Evolutionary conservation across 2,888 invertebrate genomes (phyloP).

Genomic region (Mylabris sibirica): DNA sequence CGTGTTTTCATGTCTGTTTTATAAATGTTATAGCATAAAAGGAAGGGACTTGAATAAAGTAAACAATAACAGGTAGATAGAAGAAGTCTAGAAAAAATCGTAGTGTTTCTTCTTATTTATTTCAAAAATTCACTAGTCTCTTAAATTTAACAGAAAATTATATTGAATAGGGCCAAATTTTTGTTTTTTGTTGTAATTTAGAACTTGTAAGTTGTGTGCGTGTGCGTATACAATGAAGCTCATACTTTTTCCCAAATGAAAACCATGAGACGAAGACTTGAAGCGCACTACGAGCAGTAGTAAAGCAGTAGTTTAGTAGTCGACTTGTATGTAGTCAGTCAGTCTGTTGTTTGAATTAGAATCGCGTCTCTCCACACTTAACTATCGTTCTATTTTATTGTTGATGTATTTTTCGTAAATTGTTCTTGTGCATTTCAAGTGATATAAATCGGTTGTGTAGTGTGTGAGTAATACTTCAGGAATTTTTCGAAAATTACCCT

Average conservation of each 20-base stretch:
- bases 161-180: no score
- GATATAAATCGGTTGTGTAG: conserved; percentile 9
- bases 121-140: no score
- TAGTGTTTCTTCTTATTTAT: no score
- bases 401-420: background rate
- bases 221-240: background rate
- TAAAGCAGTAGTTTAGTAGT: conserved; percentile 4
- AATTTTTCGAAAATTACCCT: conserved; percentile 9
- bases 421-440: conserved; percentile 10
- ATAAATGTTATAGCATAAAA: background rate
- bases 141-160: no score
- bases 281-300: background rate
- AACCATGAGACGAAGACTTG: conserved; percentile 1
- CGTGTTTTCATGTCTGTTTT: background rate
- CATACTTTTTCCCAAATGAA: background rate
- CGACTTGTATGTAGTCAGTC: conserved; percentile 19
- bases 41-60: background rate
- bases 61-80: conserved; percentile 4
- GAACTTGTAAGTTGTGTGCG: background rate
- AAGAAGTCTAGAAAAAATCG: background rate
- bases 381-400: conserved; percentile 11
- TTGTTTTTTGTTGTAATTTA: background rate
- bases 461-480: conserved; percentile 9
- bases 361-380: conserved; percentile 9
- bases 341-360: conserved; percentile 23